Evolutionary conservation across 2,113 vertebrate species (phyloP).

Genomic region (Chionomys nivalis): DNA sequence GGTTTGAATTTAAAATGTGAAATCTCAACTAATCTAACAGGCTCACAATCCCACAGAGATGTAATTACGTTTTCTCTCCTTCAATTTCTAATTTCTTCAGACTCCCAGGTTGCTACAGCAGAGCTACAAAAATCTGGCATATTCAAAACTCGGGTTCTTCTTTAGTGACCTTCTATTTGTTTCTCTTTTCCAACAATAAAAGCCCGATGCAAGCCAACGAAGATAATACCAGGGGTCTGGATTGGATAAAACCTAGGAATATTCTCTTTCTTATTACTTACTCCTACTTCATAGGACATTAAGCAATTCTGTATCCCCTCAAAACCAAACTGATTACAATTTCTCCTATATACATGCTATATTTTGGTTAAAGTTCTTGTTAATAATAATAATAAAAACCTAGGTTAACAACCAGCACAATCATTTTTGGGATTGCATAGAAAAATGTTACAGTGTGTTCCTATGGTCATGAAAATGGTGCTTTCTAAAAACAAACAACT

Average conservation of each 20-base stretch:
- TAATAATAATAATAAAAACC: neutral
- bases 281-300: slow-evolving; percentile 62
- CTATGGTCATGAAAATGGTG: slow-evolving; percentile 52
- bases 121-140: slow-evolving; percentile 48
- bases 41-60: slow-evolving; percentile 63
- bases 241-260: slow-evolving; percentile 46
- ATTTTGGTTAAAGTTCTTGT: slow-evolving; percentile 60
- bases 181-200: slow-evolving; percentile 51
- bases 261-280: slow-evolving; percentile 21
- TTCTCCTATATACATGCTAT: neutral
- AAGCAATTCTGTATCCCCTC: neutral
- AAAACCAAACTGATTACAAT: slow-evolving; percentile 52
- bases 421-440: slow-evolving; percentile 37
- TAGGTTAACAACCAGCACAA: slow-evolving; percentile 41
- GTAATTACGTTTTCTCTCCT: slow-evolving; percentile 74
- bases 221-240: slow-evolving; percentile 9
- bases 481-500: slow-evolving; percentile 80
- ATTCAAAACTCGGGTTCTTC: slow-evolving; percentile 47
- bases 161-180: slow-evolving; percentile 56
- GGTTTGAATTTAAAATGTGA: slow-evolving; percentile 66
- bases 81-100: slow-evolving; percentile 66
- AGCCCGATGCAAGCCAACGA: slow-evolving; percentile 50
- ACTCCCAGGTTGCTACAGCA: slow-evolving; percentile 53
- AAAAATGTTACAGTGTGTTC: slow-evolving; percentile 46
- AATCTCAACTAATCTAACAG: slow-evolving; percentile 53